Evolutionary conservation across 1,140 invertebrate genomes (phyloP).

Genomic region (Campoletis sonorensis): DNA sequence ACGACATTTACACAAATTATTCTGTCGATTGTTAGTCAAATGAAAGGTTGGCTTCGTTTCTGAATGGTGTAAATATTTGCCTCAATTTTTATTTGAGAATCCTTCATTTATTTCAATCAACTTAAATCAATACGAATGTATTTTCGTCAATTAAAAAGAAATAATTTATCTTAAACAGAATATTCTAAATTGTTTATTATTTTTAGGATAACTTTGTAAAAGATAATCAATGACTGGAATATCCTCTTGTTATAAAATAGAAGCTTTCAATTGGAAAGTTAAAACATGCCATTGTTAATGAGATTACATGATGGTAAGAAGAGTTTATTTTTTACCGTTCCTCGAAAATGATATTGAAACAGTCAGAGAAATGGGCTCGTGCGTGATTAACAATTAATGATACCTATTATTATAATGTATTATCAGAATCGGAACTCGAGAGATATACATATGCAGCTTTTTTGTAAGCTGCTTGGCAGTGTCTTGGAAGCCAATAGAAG

Average conservation of each 20-base stretch:
- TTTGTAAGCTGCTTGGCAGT: slow-evolving; percentile 60
- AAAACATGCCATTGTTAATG: background rate
- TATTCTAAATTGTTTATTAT: background rate
- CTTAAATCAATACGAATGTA: too few species aligned
- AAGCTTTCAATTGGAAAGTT: background rate
- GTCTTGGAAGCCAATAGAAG: slow-evolving; percentile 62
- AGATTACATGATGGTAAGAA: background rate
- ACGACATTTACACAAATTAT: too few species aligned
- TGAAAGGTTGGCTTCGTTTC: too few species aligned
- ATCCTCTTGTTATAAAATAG: background rate
- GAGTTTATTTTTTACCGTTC: background rate
- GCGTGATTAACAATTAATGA: slow-evolving; percentile 8
- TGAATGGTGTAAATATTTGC: too few species aligned
- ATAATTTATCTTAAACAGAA: background rate
- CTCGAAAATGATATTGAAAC: background rate
- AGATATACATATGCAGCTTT: slow-evolving; percentile 48
- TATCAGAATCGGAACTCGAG: slow-evolving; percentile 9
- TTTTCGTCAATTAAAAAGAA: slow-evolving; percentile 5
- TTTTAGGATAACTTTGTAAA: background rate
- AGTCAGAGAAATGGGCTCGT: background rate
- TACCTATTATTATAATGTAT: slow-evolving; percentile 15
- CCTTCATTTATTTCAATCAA: too few species aligned
- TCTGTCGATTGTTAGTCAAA: too few species aligned
- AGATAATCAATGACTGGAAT: background rate
- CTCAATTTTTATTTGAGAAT: too few species aligned